Evolutionary conservation across 2,113 vertebrate species (phyloP).

Genomic region (Dasyprocta punctata): DNA sequence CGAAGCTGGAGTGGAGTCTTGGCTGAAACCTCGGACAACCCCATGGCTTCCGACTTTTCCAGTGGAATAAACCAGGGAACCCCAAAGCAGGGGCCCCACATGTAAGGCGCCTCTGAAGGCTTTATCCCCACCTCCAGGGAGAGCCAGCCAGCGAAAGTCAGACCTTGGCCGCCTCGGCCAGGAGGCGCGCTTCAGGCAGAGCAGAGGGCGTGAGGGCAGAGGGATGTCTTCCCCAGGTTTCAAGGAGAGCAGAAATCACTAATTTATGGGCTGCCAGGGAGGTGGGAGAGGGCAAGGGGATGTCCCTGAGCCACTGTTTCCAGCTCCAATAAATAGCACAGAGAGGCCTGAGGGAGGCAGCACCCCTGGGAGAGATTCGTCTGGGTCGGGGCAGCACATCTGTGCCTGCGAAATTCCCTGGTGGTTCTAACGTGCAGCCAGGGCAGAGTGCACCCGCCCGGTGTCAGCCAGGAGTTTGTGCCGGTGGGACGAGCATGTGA

Average conservation of each 20-base stretch:
- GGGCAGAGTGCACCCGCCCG: not conserved
- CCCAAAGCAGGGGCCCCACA: not conserved
- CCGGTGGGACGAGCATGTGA: not conserved
- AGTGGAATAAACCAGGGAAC: too few species aligned
- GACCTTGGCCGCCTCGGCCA: fast-evolving
- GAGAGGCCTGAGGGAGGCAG: not conserved
- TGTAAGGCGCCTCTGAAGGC: not conserved
- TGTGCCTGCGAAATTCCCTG: not conserved
- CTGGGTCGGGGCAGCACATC: fast-evolving
- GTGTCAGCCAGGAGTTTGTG: not conserved
- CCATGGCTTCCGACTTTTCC: not conserved
- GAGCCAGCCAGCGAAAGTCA: fast-evolving
- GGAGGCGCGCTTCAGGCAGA: not conserved
- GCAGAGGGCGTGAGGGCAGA: not conserved
- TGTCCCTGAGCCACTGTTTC: not conserved
- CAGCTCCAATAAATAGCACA: not conserved
- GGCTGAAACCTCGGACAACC: not conserved
- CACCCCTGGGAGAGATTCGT: not conserved
- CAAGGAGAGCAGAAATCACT: not conserved
- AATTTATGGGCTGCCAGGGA: not conserved
- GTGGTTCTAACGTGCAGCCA: not conserved
- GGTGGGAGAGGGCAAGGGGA: not conserved
- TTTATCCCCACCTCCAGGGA: not conserved
- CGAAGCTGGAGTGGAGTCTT: not conserved
- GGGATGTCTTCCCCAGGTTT: not conserved